Evolutionary conservation across 2,888 invertebrate genomes (phyloP), one percentile per base, ranked within the genome.

Genomic region (Hyles lineata): DNA sequence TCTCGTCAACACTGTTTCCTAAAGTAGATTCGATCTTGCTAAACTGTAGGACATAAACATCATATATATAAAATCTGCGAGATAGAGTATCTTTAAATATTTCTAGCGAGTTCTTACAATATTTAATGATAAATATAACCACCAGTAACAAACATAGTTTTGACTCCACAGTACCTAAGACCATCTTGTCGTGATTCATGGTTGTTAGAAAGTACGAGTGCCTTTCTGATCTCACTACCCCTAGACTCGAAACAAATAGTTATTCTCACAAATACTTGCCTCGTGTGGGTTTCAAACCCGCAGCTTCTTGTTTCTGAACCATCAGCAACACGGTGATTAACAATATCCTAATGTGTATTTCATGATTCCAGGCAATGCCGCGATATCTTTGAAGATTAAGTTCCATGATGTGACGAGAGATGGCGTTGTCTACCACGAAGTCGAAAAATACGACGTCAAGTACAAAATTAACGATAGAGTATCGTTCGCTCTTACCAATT

Each of bases 381-480:
- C 73, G 4, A 55, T 89, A 0, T 78, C 76, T 1, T 79, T 75
- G 3, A 88, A 82, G 78, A 80, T 90, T 1, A 80, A 76, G 55
- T 89, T 91, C 59, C 82, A 83, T 43, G 90, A 92, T 70, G 79
- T 74, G 43, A 75, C 81, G 2, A 87, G 87, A 2, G 81, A 92
- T 73, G 92, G 90, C 50, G 80, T 88, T 0, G 79, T 81, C 0
- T 92, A 91, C 70, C 84, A 84, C 67, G 85, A 85, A 72, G 79
- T 89, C 3, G 87, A 89, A 75, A 77, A 82, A 19, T 84, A 84
- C 50, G 82, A 84, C 60, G 76, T 87, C 2, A 75, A 76, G 0
- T 87, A 89, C 11, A 74, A 77, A 5, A 88, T 82, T 61, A 89
- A 83, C n/a, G 89, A 87, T 3, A 85, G 71, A 78, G 86, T 91